These are phyloP conservation scores for Sterna hirundo DNA, from an alignment of 2,113 vertebrate genomes.

Conservation along the genomic window DNA sequence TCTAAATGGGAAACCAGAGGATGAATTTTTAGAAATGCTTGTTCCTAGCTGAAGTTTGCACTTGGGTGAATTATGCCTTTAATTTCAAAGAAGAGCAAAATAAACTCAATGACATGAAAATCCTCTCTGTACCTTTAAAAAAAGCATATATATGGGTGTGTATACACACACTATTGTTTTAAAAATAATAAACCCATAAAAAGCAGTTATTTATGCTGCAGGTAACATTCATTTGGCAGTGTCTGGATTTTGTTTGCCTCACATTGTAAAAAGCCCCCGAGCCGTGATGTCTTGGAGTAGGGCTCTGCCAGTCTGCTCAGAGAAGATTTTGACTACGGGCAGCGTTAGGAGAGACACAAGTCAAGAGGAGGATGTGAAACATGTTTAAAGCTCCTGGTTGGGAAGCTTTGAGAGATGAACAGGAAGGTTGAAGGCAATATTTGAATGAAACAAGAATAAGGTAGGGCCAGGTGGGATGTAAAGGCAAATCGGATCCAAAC, in stretches of 20 bases:
- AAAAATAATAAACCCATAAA: background rate
- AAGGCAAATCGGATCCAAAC: background rate
- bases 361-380: background rate
- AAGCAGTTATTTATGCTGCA: background rate
- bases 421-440: fast-evolving
- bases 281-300: background rate
- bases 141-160: background rate
- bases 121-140: background rate
- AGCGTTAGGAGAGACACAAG: background rate
- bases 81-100: background rate
- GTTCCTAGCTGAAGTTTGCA: background rate
- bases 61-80: background rate
- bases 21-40: background rate
- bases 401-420: background rate
- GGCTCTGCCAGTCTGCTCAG: background rate
- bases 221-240: background rate
- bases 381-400: background rate
- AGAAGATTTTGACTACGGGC: fast-evolving
- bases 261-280: background rate
- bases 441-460: background rate
- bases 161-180: background rate
- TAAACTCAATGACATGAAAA: background rate
- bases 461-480: background rate
- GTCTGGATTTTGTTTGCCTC: slow-evolving; percentile 20
- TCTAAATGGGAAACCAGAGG: background rate